Evolutionary conservation across 2,888 invertebrate genomes (phyloP), one percentile per base, ranked within the genome.

Genomic region (Eilema caniola): DNA sequence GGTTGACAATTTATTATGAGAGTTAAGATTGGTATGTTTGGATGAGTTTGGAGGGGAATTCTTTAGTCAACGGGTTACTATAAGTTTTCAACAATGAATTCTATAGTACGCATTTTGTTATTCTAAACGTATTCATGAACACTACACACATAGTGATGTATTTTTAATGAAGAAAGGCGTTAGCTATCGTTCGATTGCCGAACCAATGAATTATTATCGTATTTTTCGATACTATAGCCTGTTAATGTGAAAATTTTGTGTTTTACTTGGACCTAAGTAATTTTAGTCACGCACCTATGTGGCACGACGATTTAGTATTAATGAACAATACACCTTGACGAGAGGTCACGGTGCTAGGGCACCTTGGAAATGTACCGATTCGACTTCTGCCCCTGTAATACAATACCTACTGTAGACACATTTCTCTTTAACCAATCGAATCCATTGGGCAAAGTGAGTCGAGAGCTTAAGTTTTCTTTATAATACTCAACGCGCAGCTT

Each of bases 161-260:
- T 59, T 24, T 59, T 59, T 59, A 59, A 59, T 59, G 25, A 24
- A 23, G 57, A 16, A 59, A 59, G 14, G 23, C 16, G 57, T 59
- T 25, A 59, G 57, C 31, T 61, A 31, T 31, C 20, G n/a, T 61
- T 61, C 61, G 12, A 61, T 31, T 61, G 20, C 31, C 31, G 61
- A 61, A 61, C 61, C 61, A 28, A 31, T 61, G 31, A 61, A 61
- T 28, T 8, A 61, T 61, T 61, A 28, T 61, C 31, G 20, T 61
- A 25, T 61, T 61, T 61, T 31, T 31, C 16, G 28, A 59, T 14
- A 14, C 24, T 59, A 59, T 59, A 23, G 25, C 14, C 57, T 61
- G 31, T n/a, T 31, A 31, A 61, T 61, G 31, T 25, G 31, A 31
- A 61, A 31, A 61, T 61, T 31, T 28, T 7, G 24, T 59, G 4